Conservation (phyloP, 2,113 vertebrate species). For the Ammodytes marinus region DNA sequence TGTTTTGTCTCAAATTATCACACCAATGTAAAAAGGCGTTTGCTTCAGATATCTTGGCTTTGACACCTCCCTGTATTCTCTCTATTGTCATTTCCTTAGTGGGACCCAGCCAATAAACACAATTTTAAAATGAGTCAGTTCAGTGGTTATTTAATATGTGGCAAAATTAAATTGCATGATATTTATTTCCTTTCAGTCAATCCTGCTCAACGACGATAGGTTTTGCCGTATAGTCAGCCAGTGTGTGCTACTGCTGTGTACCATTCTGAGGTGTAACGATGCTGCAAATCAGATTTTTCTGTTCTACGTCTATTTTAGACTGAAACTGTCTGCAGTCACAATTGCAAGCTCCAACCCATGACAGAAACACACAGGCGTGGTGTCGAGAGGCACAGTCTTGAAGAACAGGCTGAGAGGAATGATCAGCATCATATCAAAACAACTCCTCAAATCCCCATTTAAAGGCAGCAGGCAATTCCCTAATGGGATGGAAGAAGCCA, state of each 20-base stretch:
- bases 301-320: background rate
- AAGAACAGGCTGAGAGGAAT: slow-evolving; percentile 17
- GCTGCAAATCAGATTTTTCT: background rate
- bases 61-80: background rate
- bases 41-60: background rate
- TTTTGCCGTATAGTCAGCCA: background rate
- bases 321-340: background rate
- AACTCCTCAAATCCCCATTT: slow-evolving; percentile 29
- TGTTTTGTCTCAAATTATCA: background rate
- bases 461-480: slow-evolving; percentile 25
- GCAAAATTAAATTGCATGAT: background rate
- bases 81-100: background rate
- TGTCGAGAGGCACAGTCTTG: background rate
- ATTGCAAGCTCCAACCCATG: background rate
- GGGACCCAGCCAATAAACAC: background rate
- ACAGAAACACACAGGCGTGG: background rate
- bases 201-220: background rate
- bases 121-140: background rate
- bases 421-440: slow-evolving; percentile 43
- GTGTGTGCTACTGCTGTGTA: background rate
- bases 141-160: background rate
- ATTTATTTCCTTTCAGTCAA: background rate
- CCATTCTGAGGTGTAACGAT: background rate
- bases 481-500: slow-evolving; percentile 26
- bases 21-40: background rate